Base-by-base conservation (phyloP, 2,888 invertebrate species). In the Caenorhabditis becei region DNA sequence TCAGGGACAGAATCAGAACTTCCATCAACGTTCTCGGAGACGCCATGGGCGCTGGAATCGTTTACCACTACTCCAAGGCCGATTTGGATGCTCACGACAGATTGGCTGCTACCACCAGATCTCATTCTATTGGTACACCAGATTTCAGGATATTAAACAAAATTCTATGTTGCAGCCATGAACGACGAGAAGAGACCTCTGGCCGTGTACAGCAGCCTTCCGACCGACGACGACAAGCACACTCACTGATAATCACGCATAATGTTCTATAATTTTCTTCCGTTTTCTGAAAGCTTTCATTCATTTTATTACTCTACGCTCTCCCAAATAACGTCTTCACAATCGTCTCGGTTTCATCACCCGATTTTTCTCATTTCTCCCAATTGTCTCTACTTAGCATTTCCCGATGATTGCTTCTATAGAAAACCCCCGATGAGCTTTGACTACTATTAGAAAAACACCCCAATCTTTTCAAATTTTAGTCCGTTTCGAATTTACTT, bases 1-100 rank as follows among this genome's bases (percentile, higher is more conserved):
- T 61, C 74, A 93, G 93, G 71, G 93, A 93, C 88, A 92, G 93
- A 82, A 91, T 93, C 75, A 91, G 93, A 65, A 93, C 93, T 11
- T 92, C 93, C 1, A 92, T 93, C 84, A 93, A 93, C 87, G 93
- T 93, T 5, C 89, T 93, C 23, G 93, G 93, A 26, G 93, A 93
- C 89, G 93, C 93, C 58, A 93, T 92, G 88, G 93, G 93, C 24
- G 93, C 93, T n/a, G 93, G 93, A 53, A 93, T 93, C 59, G 93
- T 93, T 5, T 91, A 92, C 79, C 93, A 93, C 88, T 89, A 93
- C 72, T 92, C 92, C 56, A 91, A 91, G 75, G 88, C 90, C 5
- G 93, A 83, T 66, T 72, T 86, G 7, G 72, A 63, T 53, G 83
- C 82, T 11, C 84, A 84, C 63, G 86, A 86, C 58, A 51, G 82